Percentiles rank a stretch among this genome's conserved stretches.
phyloP scores from a whole-genome alignment of 2,888 invertebrate species.

The Temnothorax ravouxi region DNA sequence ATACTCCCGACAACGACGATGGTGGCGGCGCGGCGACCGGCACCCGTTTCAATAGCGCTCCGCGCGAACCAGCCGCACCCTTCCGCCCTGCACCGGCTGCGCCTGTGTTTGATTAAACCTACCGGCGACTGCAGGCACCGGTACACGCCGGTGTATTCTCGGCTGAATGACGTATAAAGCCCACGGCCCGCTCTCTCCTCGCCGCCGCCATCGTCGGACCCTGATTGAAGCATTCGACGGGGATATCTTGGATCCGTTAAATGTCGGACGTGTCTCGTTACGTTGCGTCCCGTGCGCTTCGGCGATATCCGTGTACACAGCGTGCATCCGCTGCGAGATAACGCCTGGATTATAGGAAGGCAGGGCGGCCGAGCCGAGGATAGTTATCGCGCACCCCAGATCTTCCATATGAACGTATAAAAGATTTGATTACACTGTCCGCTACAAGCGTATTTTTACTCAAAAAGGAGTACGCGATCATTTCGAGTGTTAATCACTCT shows the following conservation, averaged over 20 bases:
- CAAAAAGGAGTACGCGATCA: neutral
- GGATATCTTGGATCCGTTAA: constrained; percentile 73
- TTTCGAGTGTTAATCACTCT: neutral
- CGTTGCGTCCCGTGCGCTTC: constrained; percentile 55
- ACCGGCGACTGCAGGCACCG: constrained; percentile 61
- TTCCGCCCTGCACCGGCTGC: constrained; percentile 57
- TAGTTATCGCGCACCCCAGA: constrained; percentile 46
- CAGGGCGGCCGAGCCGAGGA: constrained; percentile 9
- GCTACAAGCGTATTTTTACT: neutral
- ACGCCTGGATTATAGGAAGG: constrained; percentile 49
- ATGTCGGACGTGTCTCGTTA: constrained; percentile 71
- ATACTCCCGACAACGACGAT: constrained; percentile 72
- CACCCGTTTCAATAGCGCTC: constrained; percentile 72
- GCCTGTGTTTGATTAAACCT: constrained; percentile 78
- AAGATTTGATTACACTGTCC: neutral
- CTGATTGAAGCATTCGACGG: constrained; percentile 72
- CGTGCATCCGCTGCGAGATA: constrained; percentile 44
- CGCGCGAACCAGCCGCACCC: constrained; percentile 64
- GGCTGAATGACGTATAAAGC: constrained; percentile 72
- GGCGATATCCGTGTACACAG: constrained; percentile 38
- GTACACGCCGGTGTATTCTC: constrained; percentile 61
- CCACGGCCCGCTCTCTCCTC: constrained; percentile 62
- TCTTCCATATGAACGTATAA: constrained; percentile 7
- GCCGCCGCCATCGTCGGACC: constrained; percentile 55
- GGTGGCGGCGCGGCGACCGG: constrained; percentile 73